Evolutionary conservation across 2,113 vertebrate genomes (phyloP).

Genomic region (Guaruba guarouba): DNA sequence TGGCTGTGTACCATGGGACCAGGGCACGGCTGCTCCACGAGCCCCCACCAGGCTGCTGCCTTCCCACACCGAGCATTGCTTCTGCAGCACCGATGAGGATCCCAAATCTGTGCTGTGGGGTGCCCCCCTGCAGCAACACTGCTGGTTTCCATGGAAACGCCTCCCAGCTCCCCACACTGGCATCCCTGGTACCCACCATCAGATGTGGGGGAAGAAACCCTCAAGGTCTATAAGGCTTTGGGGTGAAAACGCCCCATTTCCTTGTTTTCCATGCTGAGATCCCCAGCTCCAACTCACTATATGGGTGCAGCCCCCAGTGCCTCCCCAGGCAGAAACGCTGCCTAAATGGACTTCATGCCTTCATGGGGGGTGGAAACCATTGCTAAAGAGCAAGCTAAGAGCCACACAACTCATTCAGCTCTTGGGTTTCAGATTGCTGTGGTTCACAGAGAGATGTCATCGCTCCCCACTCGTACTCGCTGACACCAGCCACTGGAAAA

Average conservation of each 20-base stretch:
- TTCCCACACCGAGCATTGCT: fast-evolving
- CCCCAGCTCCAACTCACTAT: background rate
- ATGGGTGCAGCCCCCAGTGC: background rate
- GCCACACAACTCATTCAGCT: background rate
- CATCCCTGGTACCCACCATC: background rate
- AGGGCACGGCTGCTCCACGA: fast-evolving
- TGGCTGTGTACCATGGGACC: fast-evolving
- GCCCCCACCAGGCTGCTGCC: background rate
- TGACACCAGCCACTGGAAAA: background rate
- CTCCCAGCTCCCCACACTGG: background rate
- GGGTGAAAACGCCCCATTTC: background rate
- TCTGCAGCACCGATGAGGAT: background rate
- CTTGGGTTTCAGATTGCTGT: background rate
- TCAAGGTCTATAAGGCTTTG: background rate
- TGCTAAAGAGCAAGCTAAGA: background rate
- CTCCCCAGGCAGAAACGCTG: background rate
- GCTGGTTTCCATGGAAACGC: background rate
- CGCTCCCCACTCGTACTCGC: background rate
- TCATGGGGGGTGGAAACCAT: background rate
- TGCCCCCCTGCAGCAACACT: background rate
- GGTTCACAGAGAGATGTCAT: background rate
- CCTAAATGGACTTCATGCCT: background rate
- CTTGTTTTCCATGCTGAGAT: background rate
- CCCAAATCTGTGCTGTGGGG: background rate
- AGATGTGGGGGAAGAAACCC: background rate